Percentiles rank a stretch among this genome's conserved stretches.
Conservation (phyloP, 2,797 vertebrate species). For the Myotis findleyi region DNA sequence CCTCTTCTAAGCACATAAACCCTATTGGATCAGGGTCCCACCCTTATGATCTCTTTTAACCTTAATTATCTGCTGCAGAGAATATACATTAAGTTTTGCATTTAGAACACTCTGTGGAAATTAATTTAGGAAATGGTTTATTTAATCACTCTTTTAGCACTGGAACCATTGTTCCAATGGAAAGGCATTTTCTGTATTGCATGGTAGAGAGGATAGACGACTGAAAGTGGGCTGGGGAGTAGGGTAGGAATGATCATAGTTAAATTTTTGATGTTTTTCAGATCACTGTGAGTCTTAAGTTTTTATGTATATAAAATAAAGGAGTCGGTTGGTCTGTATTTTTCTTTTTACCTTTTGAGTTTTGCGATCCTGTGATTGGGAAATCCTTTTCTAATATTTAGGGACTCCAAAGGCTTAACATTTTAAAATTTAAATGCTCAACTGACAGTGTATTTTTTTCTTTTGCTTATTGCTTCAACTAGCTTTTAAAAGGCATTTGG, state of each 20-base stretch:
- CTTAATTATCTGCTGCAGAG: background rate
- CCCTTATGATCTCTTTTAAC: background rate
- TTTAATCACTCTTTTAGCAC: background rate
- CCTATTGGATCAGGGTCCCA: background rate
- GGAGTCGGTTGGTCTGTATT: background rate
- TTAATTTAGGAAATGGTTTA: background rate
- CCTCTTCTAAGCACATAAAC: background rate
- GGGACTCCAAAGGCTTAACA: background rate
- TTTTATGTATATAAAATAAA: background rate
- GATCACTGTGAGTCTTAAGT: background rate
- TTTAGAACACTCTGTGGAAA: background rate
- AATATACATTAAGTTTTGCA: background rate
- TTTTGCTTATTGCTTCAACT: slow-evolving; percentile 83
- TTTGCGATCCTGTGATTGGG: background rate
- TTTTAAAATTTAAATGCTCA: slow-evolving; percentile 70
- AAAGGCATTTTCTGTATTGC: background rate
- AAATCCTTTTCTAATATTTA: slow-evolving; percentile 30
- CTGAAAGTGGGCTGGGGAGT: background rate
- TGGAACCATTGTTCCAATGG: background rate
- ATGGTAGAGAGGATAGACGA: background rate
- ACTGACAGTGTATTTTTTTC: slow-evolving; percentile 67
- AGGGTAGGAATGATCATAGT: rapidly evolving
- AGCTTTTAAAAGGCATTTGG: slow-evolving; percentile 90
- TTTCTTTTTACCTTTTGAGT: background rate
- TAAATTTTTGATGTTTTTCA: background rate